phyloP scores from a whole-genome alignment of 2,888 invertebrate species.

The Quadroppia sp. region DNA sequence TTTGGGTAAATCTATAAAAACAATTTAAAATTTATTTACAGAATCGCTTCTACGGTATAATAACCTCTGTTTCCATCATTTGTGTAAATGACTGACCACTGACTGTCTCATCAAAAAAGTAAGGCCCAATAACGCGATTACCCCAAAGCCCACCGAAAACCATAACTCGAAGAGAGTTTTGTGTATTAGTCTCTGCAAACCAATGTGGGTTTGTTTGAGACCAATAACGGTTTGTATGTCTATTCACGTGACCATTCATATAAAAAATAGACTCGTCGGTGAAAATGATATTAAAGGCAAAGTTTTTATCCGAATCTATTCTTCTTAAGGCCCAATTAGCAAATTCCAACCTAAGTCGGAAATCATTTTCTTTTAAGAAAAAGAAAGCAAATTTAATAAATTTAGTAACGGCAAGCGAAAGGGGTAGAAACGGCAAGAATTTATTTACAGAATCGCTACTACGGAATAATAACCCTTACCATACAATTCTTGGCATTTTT shows the following conservation, averaged over 20 bases:
- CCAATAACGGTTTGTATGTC: not conserved
- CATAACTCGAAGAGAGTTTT: conserved; percentile 10
- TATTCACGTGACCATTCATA: not conserved
- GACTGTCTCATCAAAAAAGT: not conserved
- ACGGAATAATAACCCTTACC: no score
- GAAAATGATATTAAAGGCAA: not conserved
- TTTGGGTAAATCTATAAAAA: no score
- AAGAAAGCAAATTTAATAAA: no score
- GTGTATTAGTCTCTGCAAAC: not conserved
- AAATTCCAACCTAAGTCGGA: no score
- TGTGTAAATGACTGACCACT: not conserved
- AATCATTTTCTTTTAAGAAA: no score
- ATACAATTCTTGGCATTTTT: no score
- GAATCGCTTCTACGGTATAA: not conserved
- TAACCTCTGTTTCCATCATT: not conserved
- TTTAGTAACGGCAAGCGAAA: no score
- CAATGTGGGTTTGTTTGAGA: not conserved
- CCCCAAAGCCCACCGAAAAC: conserved; percentile 19
- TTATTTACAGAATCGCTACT: no score
- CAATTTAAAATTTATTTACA: no score
- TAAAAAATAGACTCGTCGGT: not conserved
- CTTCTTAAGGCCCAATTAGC: no score
- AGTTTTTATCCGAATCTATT: not conserved
- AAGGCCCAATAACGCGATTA: not conserved
- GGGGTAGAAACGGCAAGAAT: no score